phyloP scores from a whole-genome alignment of 2,797 vertebrate genomes.

The Parauchenoglanis punctatus region DNA sequence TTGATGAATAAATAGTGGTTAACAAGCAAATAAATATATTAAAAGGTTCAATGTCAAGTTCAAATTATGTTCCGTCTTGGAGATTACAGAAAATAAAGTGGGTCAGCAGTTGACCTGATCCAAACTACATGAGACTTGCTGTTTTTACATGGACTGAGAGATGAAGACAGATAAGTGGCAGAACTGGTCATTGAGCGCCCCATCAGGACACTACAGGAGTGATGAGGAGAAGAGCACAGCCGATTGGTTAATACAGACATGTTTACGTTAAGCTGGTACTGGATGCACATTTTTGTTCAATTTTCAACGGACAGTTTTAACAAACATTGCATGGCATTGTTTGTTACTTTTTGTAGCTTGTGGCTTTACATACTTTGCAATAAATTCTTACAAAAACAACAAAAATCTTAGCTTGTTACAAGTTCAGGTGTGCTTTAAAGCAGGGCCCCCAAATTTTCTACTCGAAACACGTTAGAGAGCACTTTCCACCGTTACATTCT shows the following conservation, averaged over 20 bases:
- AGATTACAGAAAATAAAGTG: background rate
- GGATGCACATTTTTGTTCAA: background rate
- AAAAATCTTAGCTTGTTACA: background rate
- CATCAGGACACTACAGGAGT: background rate
- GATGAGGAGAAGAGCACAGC: background rate
- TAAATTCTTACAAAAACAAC: too few species aligned
- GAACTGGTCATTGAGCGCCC: background rate
- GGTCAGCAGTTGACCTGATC: background rate
- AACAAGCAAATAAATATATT: constrained; percentile 63
- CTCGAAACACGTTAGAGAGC: background rate
- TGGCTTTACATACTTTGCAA: background rate
- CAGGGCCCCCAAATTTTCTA: background rate
- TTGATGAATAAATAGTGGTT: constrained; percentile 48
- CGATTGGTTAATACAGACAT: background rate
- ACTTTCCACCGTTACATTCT: background rate
- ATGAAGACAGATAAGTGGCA: background rate
- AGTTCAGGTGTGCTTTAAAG: background rate
- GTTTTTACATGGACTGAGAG: background rate
- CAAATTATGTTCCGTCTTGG: background rate
- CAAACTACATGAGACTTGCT: background rate
- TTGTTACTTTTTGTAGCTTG: background rate
- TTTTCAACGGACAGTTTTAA: background rate
- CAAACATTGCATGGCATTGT: background rate
- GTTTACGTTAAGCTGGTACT: background rate
- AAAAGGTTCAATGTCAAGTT: constrained; percentile 23